phyloP scores from a whole-genome alignment of 2,797 vertebrate genomes.

The Lepilemur ruficaudatus region DNA sequence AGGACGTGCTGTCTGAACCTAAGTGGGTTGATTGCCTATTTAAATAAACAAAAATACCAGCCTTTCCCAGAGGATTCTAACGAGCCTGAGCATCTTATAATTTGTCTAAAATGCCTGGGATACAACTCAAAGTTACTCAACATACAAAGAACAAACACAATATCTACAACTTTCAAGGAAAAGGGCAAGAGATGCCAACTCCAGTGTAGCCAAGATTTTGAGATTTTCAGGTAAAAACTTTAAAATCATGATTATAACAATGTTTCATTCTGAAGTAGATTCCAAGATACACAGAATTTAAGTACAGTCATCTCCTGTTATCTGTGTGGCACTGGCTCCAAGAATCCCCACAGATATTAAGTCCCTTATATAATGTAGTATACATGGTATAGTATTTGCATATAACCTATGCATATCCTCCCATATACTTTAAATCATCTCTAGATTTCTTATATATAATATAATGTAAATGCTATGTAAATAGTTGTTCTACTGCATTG shows the following conservation, averaged over 20 bases:
- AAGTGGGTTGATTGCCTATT: neutral
- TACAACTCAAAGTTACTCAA: neutral
- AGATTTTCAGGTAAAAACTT: neutral
- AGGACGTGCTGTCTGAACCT: neutral
- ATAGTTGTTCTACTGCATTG: neutral
- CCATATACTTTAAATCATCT: neutral
- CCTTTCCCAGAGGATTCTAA: neutral
- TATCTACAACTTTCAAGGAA: neutral
- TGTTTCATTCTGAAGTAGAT: neutral
- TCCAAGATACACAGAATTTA: neutral
- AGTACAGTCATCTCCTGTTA: neutral
- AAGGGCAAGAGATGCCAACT: neutral
- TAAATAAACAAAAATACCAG: neutral
- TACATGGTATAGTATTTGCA: neutral
- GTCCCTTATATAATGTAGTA: neutral
- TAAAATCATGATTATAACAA: neutral
- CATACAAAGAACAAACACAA: neutral
- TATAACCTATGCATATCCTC: neutral
- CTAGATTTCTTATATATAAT: neutral
- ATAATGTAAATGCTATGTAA: neutral
- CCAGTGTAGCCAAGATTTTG: neutral
- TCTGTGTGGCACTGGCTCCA: neutral
- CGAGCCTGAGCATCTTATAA: neutral
- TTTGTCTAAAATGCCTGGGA: neutral
- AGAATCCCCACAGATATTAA: neutral